Evolutionary conservation across 1,140 invertebrate genomes (phyloP), one percentile per base, ranked within the genome.

Genomic region (Musca domestica): DNA sequence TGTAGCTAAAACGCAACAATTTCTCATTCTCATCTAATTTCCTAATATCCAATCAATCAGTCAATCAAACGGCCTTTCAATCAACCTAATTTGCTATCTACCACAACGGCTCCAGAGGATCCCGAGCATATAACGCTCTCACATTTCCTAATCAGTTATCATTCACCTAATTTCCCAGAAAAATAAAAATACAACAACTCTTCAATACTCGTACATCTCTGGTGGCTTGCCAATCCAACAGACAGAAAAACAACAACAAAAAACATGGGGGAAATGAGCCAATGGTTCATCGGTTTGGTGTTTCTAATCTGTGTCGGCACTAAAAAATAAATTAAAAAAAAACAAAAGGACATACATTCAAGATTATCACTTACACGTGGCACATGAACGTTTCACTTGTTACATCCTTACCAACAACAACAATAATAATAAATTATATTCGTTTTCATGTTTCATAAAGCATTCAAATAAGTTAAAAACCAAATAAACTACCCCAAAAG

Each of bases 291-390:
- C 17, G 48, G 48, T 51, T 19, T 51, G 48, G 48, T 51, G 34
- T 41, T 41, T 12, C 34, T 41, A 56, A 56, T 41, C 27, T 41
- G 56, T 22, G 27, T 41, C 27, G 27, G 56, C 27, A 61, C 56
- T 20, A 51, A 51, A 51, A 15, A 51, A 22, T 20, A 51, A 51
- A 19, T 22, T 12, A 46, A 46, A 46, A 1, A 46, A 51, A 51
- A 51, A 51, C n/a, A 51, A 51, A 4, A 51, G 12, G n/a, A 51
- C 27, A 61, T 20, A 7, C 41, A 48, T 64, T 64, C 41, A 49
- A 64, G 19, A 65, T 41, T 5, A 2, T 66, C 64, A 66, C 64
- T 10, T 51, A 66, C 64, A 66, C 64, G 49, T 49, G 47, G 47
- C 64, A 66, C 64, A 30, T 66, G 19, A 48, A 64, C 20, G 19